Conservation (phyloP, 2,797 vertebrate species). For the Clarias fuscus region DNA sequence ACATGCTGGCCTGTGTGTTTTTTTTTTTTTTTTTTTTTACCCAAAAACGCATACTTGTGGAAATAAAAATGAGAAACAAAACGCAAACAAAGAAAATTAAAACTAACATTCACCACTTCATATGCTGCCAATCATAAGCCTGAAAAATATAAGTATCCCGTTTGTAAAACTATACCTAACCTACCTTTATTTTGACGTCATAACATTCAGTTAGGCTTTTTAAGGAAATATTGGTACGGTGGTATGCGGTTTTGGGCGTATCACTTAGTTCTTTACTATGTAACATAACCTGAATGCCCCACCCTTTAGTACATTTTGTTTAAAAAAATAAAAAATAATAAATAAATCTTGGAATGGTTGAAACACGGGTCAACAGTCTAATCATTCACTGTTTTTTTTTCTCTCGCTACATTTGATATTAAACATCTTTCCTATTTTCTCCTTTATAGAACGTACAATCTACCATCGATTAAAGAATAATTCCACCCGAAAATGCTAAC, state of each 20-base stretch:
- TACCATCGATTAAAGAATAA: constrained; percentile 8
- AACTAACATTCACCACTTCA: constrained; percentile 2
- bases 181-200: constrained; percentile 3
- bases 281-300: neutral
- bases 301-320: neutral
- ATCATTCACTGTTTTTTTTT: constrained; percentile 58
- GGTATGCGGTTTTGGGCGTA: constrained; percentile 31
- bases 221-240: neutral
- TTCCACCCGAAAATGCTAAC: constrained; percentile 38
- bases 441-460: constrained; percentile 4
- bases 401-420: constrained; percentile 66
- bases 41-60: neutral
- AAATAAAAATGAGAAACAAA: neutral
- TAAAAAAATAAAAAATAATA: neutral
- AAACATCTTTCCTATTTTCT: constrained; percentile 58
- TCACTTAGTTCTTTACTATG: constrained; percentile 11
- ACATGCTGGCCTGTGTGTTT: constrained; percentile 11
- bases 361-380: constrained; percentile 71
- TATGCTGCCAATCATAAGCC: neutral
- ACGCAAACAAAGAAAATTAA: neutral
- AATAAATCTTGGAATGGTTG: constrained; percentile 30
- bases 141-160: neutral
- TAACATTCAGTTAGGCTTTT: neutral
- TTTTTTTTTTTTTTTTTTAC: neutral
- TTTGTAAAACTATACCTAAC: neutral